Percentiles rank a stretch among this genome's conserved stretches.
phyloP scores from a whole-genome alignment of 2,888 invertebrate genomes.

The Lasioglossum figueresi region DNA sequence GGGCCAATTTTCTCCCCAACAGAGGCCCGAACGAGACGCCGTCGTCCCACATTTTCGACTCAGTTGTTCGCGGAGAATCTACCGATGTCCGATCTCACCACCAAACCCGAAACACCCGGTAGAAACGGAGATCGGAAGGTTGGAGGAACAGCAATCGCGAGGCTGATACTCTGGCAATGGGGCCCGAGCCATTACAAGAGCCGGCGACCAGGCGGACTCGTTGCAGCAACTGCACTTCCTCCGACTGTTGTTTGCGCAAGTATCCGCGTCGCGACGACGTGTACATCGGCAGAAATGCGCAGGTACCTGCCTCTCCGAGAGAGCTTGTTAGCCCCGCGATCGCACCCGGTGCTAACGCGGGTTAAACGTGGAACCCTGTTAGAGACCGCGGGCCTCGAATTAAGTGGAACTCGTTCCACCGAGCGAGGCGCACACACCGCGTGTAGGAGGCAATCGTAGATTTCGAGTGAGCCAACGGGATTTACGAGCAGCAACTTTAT shows the following conservation, averaged over 20 bases:
- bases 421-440: constrained; percentile 14
- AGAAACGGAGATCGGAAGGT: background rate
- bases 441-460: constrained; percentile 37
- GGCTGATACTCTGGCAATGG: background rate
- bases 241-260: constrained; percentile 69
- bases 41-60: background rate
- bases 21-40: rapidly evolving
- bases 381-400: constrained; percentile 44
- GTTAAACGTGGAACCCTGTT: constrained; percentile 52
- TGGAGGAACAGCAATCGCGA: background rate
- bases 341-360: constrained; percentile 36
- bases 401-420: constrained; percentile 38
- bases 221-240: constrained; percentile 68
- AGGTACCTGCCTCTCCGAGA: constrained; percentile 45
- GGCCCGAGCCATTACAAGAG: constrained; percentile 20
- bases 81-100: no score
- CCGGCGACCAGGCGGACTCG: constrained; percentile 27
- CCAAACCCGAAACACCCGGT: background rate
- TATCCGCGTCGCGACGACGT: constrained; percentile 61
- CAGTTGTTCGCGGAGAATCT: background rate
- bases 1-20: no score
- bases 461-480: constrained; percentile 31
- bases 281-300: constrained; percentile 63
- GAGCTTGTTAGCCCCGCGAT: constrained; percentile 29
- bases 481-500: constrained; percentile 26